phyloP scores from a whole-genome alignment of 2,113 vertebrate species.

The Tricholaema leucomelas region DNA sequence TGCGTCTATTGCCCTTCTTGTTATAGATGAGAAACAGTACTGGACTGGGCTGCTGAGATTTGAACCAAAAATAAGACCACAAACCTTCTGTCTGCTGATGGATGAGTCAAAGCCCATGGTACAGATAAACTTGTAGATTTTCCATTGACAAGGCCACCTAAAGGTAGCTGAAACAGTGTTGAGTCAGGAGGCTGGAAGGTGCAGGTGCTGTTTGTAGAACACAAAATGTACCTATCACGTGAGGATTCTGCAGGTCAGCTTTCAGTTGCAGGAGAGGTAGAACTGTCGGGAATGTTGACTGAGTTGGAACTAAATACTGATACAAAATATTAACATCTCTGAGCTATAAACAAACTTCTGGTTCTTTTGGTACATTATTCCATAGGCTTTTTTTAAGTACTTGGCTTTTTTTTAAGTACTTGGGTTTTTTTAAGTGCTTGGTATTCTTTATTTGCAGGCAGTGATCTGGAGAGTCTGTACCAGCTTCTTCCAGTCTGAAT shows the following conservation, averaged over 20 bases:
- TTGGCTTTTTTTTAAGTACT: too few relatives aligned
- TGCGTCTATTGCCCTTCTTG: not conserved
- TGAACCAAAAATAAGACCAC: not conserved
- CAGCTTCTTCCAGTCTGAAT: not conserved
- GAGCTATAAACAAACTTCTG: not conserved
- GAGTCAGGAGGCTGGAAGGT: not conserved
- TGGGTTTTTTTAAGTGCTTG: not conserved
- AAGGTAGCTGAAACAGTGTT: accelerated
- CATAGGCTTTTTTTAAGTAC: not conserved
- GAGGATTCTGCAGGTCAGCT: not conserved
- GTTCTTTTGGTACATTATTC: not conserved
- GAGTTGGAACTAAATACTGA: not conserved
- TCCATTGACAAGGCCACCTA: not conserved
- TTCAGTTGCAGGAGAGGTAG: not conserved
- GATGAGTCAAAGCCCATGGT: not conserved
- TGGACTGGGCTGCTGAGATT: not conserved
- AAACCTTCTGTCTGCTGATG: not conserved
- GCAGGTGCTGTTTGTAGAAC: not conserved
- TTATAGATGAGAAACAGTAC: accelerated
- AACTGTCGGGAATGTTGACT: not conserved
- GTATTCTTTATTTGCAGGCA: constrained; percentile 43
- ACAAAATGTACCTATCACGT: accelerated
- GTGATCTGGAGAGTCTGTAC: not conserved
- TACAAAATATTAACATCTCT: not conserved
- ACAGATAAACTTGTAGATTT: not conserved